A percentile compares a stretch with the other conserved stretches of the same genome.
phyloP scores from a whole-genome alignment of 2,888 invertebrate species.

The Craniophora ligustri region DNA sequence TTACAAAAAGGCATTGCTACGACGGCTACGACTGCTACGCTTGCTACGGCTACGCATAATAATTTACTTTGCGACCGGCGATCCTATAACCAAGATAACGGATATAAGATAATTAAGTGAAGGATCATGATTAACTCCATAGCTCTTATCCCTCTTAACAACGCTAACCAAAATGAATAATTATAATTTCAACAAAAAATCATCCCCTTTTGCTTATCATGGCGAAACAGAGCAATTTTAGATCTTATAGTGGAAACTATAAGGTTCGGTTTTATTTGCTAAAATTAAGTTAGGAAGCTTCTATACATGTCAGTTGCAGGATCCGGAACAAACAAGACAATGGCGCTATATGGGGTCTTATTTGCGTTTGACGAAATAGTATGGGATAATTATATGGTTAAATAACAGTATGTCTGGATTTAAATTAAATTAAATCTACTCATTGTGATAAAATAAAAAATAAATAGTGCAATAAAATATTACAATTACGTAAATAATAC shows the following conservation, averaged over 20 bases:
- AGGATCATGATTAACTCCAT: conserved; percentile 43
- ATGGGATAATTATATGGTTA: conserved; percentile 23
- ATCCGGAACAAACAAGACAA: conserved; percentile 57
- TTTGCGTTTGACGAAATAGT: conserved; percentile 57
- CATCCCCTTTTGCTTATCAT: conserved; percentile 48
- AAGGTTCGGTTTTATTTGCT: conserved; percentile 32
- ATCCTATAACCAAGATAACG: conserved; percentile 33
- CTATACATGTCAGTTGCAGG: conserved; percentile 61
- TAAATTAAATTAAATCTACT: too few species aligned
- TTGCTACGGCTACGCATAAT: conserved; percentile 12
- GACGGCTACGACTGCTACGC: conserved; percentile 17
- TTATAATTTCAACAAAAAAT: conserved; percentile 56
- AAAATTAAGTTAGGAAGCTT: conserved; percentile 25
- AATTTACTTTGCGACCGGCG: conserved; percentile 6
- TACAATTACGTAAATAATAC: too few species aligned
- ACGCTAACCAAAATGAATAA: conserved; percentile 52
- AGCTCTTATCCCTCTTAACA: conserved; percentile 43
- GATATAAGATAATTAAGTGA: conserved; percentile 45
- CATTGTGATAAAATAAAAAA: too few species aligned
- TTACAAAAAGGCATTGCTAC: conserved; percentile 34
- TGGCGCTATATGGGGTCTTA: conserved; percentile 55
- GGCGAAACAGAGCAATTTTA: conserved; percentile 10
- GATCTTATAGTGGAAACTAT: conserved; percentile 5
- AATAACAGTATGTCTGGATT: conserved; percentile 22
- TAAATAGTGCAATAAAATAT: too few species aligned